These are phyloP conservation scores for Cuniculus paca DNA, from an alignment of 2,797 vertebrate genomes.

Conservation along the genomic window DNA sequence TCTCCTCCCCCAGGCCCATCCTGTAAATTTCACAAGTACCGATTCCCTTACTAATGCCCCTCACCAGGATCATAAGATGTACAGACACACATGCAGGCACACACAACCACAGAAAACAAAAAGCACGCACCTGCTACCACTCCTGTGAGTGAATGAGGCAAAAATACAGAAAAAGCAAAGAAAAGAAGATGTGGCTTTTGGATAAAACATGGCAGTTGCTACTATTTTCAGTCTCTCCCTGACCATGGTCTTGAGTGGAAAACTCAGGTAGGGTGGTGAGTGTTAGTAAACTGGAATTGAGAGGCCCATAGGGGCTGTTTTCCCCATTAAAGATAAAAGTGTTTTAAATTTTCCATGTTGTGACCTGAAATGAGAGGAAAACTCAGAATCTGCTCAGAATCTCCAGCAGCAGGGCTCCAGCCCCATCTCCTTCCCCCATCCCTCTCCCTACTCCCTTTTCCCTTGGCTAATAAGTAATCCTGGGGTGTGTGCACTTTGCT, in stretches of 20 bases:
- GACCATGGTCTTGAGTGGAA: constrained; percentile 49
- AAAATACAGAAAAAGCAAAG: constrained; percentile 30
- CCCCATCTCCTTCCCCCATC: not conserved
- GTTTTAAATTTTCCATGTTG: constrained; percentile 59
- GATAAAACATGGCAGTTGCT: not conserved
- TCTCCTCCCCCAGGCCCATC: constrained; percentile 1
- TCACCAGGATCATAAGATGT: not conserved
- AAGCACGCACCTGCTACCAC: constrained; percentile 54
- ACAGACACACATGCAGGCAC: not conserved
- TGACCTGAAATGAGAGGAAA: constrained; percentile 63
- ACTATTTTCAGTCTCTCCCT: constrained; percentile 48
- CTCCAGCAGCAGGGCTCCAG: not conserved
- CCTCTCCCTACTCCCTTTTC: constrained; percentile 72
- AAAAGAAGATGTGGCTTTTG: not conserved
- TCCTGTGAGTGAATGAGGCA: constrained; percentile 63
- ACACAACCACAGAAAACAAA: constrained; percentile 63
- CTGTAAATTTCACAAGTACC: constrained; percentile 70
- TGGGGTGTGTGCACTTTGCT: constrained; percentile 83
- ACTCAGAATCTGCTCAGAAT: not conserved
- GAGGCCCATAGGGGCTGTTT: constrained; percentile 58
- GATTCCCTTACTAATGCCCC: constrained; percentile 80
- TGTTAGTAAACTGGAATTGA: constrained; percentile 15
- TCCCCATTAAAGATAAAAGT: not conserved
- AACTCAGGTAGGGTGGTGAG: constrained; percentile 5
- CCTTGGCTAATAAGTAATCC: constrained; percentile 86